phyloP scores from a whole-genome alignment of 2,797 vertebrate genomes.

The Podarcis siculus region DNA sequence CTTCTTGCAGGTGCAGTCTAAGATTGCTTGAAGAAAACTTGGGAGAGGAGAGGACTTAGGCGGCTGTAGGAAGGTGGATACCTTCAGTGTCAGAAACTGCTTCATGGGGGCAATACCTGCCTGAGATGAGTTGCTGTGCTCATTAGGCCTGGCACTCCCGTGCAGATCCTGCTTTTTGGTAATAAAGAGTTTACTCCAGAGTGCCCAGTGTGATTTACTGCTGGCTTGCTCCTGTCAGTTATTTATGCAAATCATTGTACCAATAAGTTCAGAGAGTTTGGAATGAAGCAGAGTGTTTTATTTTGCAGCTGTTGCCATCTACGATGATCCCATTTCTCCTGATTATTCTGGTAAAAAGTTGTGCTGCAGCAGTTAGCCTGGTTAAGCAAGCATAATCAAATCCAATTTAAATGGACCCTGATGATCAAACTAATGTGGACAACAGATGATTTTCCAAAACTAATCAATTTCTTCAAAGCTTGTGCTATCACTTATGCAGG shows the following conservation, averaged over 20 bases:
- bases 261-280: background rate
- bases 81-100: too few species aligned
- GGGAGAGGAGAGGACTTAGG: too few species aligned
- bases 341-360: constrained; percentile 12
- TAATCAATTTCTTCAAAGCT: constrained; percentile 34
- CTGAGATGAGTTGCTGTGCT: too few species aligned
- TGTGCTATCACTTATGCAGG: constrained; percentile 8
- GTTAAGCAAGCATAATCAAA: constrained; percentile 24
- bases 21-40: too few species aligned
- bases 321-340: constrained; percentile 12
- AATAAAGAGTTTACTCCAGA: too few species aligned
- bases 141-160: too few species aligned
- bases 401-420: constrained; percentile 20
- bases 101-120: too few species aligned
- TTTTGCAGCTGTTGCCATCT: background rate
- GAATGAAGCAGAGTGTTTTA: background rate
- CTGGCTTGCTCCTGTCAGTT: too few species aligned
- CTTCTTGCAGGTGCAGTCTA: too few species aligned
- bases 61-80: too few species aligned
- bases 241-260: constrained; percentile 5
- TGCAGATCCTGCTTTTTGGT: too few species aligned
- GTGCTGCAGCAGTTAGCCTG: constrained; percentile 13
- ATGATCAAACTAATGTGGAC: constrained; percentile 30
- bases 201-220: too few species aligned
- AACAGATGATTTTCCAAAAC: constrained; percentile 40